These are phyloP conservation scores for Cryptotis parvus DNA, from an alignment of 2,113 vertebrate genomes.

Conservation along the genomic window DNA sequence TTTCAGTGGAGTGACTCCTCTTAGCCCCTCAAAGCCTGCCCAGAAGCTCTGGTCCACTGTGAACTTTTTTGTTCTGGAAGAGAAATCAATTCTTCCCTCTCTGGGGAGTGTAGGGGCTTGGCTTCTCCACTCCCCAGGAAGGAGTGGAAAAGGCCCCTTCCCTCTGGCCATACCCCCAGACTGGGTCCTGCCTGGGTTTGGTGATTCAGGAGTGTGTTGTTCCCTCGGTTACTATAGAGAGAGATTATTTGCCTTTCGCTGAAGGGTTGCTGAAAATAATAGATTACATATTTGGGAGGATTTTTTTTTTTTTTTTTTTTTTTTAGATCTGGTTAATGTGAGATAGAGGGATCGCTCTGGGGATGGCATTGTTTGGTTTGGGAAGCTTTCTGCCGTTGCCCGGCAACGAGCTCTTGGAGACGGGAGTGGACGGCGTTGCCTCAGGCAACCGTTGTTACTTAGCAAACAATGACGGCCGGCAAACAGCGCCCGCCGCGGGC, in stretches of 20 bases:
- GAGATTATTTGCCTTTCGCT: slow-evolving; percentile 85
- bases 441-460: slow-evolving; percentile 96
- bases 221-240: slow-evolving; percentile 82
- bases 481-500: slow-evolving; percentile 84
- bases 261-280: slow-evolving; percentile 91
- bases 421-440: slow-evolving; percentile 94
- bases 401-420: slow-evolving; percentile 94
- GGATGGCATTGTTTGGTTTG: slow-evolving; percentile 98
- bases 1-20: neutral
- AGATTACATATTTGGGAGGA: slow-evolving; percentile 94
- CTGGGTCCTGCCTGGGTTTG: slow-evolving; percentile 49
- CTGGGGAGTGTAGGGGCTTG: too few species aligned
- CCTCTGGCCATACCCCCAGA: too few species aligned
- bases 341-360: slow-evolving; percentile 91
- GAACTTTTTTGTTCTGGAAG: slow-evolving; percentile 58
- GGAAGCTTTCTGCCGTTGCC: slow-evolving; percentile 95
- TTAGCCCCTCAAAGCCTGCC: neutral
- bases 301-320: slow-evolving; percentile 82
- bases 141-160: neutral
- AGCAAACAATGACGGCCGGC: slow-evolving; percentile 95
- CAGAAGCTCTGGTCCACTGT: slow-evolving; percentile 42
- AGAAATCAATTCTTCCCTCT: neutral
- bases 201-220: slow-evolving; percentile 75
- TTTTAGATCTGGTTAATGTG: slow-evolving; percentile 93
- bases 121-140: too few species aligned